Base-by-base conservation (phyloP, 2,113 vertebrate genomes). In the Oenanthe melanoleuca region DNA sequence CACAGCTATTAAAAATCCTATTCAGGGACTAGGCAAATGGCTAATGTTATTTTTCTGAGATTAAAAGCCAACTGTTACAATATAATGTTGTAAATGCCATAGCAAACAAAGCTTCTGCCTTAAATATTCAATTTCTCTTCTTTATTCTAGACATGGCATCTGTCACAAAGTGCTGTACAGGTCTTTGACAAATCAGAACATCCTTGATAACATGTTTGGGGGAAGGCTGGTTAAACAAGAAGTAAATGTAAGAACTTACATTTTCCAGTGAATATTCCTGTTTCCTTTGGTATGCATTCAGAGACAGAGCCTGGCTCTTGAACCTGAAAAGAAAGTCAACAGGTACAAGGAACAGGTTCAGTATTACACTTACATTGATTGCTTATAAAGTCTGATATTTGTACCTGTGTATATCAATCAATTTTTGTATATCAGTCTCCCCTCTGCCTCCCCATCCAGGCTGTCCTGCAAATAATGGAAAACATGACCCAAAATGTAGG, bases 181-280 rank as follows among this genome's bases (percentile, higher is more conserved):
- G n/a, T n/a, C 89, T 89, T 81, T 72, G 69, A 81, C 16, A 88
- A 80, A 79, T 52, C 40, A 91, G 38, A 89, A 75, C 49, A 29
- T 81, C 70, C 71, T 42, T 57, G 40, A 88, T 70, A 53, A 82
- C 4, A 12, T 9, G 13, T 20, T 9, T 24, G 44, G 5, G 50
- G n/a, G 49, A 19, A 26, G 40, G 22, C 28, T 37, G 50, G 23
- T n/a, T 64, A 56, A 63, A 34, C 56, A 84, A 67, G 60, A 60
- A 86, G 13, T 47, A 24, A 71, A 81, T 47, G 2, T 8, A 42
- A 57, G 24, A 81, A 98, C 99, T 99, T 89, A 99, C 99, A 98
- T 97, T 98, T 98, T 55, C 99, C 99, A 5, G 97, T 97, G 97
- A 98, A 99, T 97, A 99, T 82, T 74, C 99, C 99, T 18, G 98